A percentile compares a stretch with the other conserved stretches of the same genome.
Conservation (phyloP, 2,113 vertebrate genomes). For the Phodopus roborovskii region DNA sequence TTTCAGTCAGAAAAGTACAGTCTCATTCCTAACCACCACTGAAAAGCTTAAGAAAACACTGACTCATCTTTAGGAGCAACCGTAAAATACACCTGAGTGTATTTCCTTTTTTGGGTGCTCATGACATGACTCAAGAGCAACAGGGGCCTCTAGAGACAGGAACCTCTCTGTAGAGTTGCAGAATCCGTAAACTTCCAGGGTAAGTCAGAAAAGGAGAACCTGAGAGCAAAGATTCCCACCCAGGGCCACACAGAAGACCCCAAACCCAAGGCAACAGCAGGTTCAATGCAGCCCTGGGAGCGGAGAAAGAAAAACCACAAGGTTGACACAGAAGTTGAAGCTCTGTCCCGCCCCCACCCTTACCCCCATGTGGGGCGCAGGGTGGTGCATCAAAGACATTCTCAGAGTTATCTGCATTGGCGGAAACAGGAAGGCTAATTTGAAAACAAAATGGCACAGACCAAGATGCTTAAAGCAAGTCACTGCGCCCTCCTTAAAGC, state of each 20-base stretch:
- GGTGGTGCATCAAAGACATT: rapidly evolving
- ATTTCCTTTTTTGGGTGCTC: background rate
- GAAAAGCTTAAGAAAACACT: background rate
- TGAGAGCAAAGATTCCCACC: background rate
- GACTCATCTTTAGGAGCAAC: background rate
- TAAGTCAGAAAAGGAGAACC: background rate
- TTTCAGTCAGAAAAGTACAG: background rate
- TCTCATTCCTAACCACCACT: background rate
- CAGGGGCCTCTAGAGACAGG: background rate
- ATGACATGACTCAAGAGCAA: background rate
- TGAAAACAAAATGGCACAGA: conserved; percentile 7
- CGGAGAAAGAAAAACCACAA: background rate
- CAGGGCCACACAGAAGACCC: background rate
- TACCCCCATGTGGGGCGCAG: background rate
- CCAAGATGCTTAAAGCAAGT: background rate
- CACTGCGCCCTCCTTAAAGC: background rate
- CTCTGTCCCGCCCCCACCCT: rapidly evolving
- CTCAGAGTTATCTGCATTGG: background rate
- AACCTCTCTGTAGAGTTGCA: background rate
- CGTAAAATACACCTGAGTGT: background rate
- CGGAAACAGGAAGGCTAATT: background rate
- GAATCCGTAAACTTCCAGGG: background rate
- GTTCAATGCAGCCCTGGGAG: background rate
- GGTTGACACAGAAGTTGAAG: background rate
- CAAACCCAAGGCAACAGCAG: background rate